Conservation (phyloP, 2,797 vertebrate species). For the Crax fasciolata region DNA sequence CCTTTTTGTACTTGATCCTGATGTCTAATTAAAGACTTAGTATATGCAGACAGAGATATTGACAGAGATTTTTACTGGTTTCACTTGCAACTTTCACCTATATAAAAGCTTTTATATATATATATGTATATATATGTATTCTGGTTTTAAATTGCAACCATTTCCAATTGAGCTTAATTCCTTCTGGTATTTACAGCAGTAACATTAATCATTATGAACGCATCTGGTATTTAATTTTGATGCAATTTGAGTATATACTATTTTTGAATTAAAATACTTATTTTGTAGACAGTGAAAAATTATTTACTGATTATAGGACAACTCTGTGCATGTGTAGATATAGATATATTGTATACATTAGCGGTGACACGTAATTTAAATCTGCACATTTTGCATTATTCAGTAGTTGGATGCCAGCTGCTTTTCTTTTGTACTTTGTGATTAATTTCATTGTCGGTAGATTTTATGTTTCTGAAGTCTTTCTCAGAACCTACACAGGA, state of each 20-base stretch:
- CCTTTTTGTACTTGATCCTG: slow-evolving; percentile 22
- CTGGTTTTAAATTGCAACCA: neutral
- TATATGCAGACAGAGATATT: slow-evolving; percentile 18
- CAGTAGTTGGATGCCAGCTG: slow-evolving; percentile 76
- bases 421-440: slow-evolving; percentile 81
- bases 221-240: slow-evolving; percentile 65
- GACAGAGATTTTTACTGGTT: slow-evolving; percentile 27
- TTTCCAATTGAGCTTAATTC: slow-evolving; percentile 38
- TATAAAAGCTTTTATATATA: neutral
- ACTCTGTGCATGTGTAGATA: slow-evolving; percentile 48
- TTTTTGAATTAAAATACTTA: slow-evolving; percentile 75
- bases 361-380: slow-evolving; percentile 77
- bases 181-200: slow-evolving; percentile 34
- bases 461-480: slow-evolving; percentile 81
- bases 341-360: slow-evolving; percentile 71
- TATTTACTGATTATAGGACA: slow-evolving; percentile 64
- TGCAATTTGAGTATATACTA: slow-evolving; percentile 54
- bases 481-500: slow-evolving; percentile 72
- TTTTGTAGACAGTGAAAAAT: slow-evolving; percentile 78
- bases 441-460: slow-evolving; percentile 82
- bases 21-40: slow-evolving; percentile 55
- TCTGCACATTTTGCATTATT: slow-evolving; percentile 79
- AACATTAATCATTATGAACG: slow-evolving; percentile 62
- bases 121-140: neutral
- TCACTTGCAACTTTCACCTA: neutral